Conservation (phyloP, 1,140 invertebrate species). For the Tetramorium simillimum region DNA sequence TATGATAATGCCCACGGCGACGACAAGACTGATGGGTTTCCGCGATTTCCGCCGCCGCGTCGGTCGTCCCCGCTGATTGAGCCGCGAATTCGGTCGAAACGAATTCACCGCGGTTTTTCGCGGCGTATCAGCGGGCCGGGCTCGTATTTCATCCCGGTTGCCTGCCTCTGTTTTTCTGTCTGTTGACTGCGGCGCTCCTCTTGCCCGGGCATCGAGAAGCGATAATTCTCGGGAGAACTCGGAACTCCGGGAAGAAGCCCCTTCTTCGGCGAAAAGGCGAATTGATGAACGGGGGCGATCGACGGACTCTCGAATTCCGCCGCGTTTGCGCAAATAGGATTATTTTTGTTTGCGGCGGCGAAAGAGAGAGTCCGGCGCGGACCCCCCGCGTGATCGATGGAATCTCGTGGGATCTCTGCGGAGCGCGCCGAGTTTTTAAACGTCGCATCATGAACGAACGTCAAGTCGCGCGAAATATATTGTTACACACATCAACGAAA, state of each 20-base stretch:
- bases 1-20: conserved; percentile 76
- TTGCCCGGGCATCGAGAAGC: conserved; percentile 3
- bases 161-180: conserved; percentile 58
- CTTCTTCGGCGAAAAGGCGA: conserved; percentile 21
- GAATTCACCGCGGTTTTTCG: conserved; percentile 65
- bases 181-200: conserved; percentile 49
- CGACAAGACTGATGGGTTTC: conserved; percentile 74
- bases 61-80: conserved; percentile 74
- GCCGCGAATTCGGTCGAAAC: conserved; percentile 47
- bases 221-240: conserved; percentile 64
- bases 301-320: conserved; percentile 33
- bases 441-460: conserved; percentile 49
- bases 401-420: conserved; percentile 42
- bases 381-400: conserved; percentile 51
- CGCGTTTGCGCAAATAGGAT: conserved; percentile 59
- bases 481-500: conserved; percentile 54
- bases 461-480: conserved; percentile 53
- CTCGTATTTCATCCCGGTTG: conserved; percentile 69
- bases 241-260: conserved; percentile 34
- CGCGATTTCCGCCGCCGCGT: conserved; percentile 58
- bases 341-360: conserved; percentile 36
- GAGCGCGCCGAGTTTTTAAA: conserved; percentile 49
- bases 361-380: not conserved
- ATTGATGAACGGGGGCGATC: conserved; percentile 31
- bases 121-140: conserved; percentile 34